Base-by-base conservation (phyloP, 2,113 vertebrate genomes). In the Fregata magnificens region DNA sequence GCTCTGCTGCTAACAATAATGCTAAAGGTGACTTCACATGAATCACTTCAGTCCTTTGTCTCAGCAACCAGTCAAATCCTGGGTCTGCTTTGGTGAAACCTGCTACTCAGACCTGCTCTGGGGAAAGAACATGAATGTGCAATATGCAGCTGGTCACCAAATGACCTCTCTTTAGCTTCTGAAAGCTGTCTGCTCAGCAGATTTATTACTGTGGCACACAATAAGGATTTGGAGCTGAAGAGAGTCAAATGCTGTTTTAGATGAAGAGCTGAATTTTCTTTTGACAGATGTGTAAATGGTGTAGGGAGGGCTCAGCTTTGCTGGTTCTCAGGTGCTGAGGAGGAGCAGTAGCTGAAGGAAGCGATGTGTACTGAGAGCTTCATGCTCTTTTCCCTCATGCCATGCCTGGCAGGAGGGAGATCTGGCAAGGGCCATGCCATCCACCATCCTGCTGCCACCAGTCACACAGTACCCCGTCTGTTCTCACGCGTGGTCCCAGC, bases 341-440 rank as follows among this genome's bases (percentile, higher is more conserved):
- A 65, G 22, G 7, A 81, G 22, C 10, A 45, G 22, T 15, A 49
- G n/a, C 36, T 59, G 45, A 72, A 63, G 40, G 17, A 53, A 82
- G 2, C 1, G 2, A 8, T 14, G 4, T 1, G 0, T 19, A 9
- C 36, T 31, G 31, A 17, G 7, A 72, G 16, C 5, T 67, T 77
- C 32, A 14, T 38, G 7, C 12, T 53, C 11, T 45, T 13, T 59
- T 59, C 7, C 18, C 9, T 73, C 25, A 25, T 2, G 8, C 10
- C 4, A 2, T 16, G 6, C 6, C 25, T 55, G 19, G 25, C 19
- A 55, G 15, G 24, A 63, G 11, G 38, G 12, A 81, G 3, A 20
- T 5, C 3, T 52, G n/a, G 16, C 2, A 5, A 53, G 6, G 10
- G 50, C 55, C 11, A 4, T 47, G 45, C 5, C 56, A 31, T 29